Conservation (phyloP, 2,113 vertebrate species). For the Cyanoramphus novaezelandiae region DNA sequence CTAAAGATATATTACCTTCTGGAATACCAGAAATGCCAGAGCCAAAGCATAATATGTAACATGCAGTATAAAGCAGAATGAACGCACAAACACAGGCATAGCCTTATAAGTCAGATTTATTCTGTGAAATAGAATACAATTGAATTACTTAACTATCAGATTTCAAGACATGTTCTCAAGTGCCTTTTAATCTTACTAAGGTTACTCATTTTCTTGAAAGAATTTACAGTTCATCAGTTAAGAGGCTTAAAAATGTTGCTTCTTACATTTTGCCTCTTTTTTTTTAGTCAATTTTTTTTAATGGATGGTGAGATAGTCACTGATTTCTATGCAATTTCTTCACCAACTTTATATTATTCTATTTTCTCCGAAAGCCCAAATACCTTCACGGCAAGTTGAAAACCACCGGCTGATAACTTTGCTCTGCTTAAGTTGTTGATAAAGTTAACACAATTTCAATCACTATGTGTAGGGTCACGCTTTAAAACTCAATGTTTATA, state of each 20-base stretch:
- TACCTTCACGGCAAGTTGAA: background rate
- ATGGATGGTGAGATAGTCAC: background rate
- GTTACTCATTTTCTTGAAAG: background rate
- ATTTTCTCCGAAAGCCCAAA: background rate
- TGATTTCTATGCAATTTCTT: background rate
- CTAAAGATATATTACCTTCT: background rate
- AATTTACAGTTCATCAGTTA: background rate
- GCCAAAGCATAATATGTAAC: background rate
- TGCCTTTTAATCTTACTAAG: background rate
- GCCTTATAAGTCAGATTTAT: background rate
- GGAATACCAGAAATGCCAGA: background rate
- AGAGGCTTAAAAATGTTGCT: background rate
- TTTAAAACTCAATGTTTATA: background rate
- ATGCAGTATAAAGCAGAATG: background rate
- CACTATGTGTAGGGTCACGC: background rate
- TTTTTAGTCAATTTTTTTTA: background rate
- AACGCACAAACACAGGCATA: background rate
- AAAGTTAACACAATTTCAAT: slow-evolving; percentile 8
- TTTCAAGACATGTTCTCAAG: background rate
- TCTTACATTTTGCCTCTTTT: background rate
- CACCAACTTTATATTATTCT: background rate
- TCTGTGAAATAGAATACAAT: background rate
- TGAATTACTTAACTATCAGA: background rate
- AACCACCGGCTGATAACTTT: background rate
- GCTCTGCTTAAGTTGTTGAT: background rate